Conservation (phyloP, 37 sponge, comb jelly and placozoan species). For the Spongilla lacustris region DNA sequence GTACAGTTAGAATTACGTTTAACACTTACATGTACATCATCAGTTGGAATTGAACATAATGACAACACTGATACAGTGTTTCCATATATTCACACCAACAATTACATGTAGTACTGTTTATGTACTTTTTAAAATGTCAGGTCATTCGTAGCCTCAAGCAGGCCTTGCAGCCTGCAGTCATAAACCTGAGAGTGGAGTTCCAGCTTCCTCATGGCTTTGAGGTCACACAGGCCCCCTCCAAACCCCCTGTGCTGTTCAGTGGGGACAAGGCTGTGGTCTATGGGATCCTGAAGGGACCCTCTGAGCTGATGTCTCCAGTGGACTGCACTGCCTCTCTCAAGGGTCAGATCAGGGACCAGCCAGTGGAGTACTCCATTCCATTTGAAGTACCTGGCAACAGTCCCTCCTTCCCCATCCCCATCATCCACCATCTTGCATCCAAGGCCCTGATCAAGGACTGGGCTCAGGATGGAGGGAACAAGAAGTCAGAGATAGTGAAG, state of each 20-base stretch:
- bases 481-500: conserved; percentile 37
- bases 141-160: conserved; percentile 68
- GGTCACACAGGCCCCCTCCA: conserved; percentile 40
- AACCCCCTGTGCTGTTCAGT: conserved; percentile 46
- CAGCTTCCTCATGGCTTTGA: conserved; percentile 35
- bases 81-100: no score
- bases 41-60: no score
- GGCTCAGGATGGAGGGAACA: conserved; percentile 4
- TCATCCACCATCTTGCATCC: conserved; percentile 53
- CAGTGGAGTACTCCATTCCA: not conserved
- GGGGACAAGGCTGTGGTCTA: conserved; percentile 55
- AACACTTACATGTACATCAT: no score
- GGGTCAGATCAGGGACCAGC: not conserved
- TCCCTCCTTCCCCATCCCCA: not conserved
- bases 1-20: no score
- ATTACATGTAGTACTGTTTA: no score
- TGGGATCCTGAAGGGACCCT: conserved; percentile 31
- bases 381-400: not conserved
- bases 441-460: conserved; percentile 41
- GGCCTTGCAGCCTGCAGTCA: conserved; percentile 72
- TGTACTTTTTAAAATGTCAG: not conserved
- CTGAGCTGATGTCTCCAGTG: not conserved
- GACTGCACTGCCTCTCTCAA: conserved; percentile 13
- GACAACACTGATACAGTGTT: no score
- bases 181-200: conserved; percentile 46